Percentiles rank a stretch among this genome's conserved stretches.
phyloP scores from a whole-genome alignment of 2,797 vertebrate species.

The Brachyalestes nurse region DNA sequence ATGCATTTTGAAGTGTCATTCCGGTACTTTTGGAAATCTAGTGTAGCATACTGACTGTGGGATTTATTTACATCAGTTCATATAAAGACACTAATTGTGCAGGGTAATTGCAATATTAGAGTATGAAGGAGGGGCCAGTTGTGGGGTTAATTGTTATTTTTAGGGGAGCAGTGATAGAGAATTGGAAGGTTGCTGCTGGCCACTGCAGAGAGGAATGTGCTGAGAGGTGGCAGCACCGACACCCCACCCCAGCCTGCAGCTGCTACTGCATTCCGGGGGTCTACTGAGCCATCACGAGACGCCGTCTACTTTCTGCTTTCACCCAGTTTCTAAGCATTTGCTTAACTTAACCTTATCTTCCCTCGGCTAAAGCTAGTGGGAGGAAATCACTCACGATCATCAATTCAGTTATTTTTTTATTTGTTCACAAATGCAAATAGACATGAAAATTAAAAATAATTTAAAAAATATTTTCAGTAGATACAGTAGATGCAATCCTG shows the following conservation, averaged over 20 bases:
- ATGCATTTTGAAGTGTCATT: no score
- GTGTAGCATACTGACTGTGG: no score
- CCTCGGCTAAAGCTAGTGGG: not conserved
- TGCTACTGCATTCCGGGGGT: constrained; percentile 50
- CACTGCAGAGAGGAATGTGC: constrained; percentile 56
- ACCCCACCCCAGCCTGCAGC: constrained; percentile 53
- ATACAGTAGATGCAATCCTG: no score
- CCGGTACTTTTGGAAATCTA: no score
- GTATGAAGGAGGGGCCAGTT: constrained; percentile 21
- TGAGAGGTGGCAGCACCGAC: constrained; percentile 38
- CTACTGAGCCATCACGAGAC: constrained; percentile 21
- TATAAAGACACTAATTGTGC: constrained; percentile 26
- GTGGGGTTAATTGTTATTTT: constrained; percentile 52
- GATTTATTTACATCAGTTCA: not conserved
- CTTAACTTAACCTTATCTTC: not conserved
- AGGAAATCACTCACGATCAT: not conserved
- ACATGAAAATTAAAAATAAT: not conserved
- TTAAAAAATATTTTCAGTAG: no score
- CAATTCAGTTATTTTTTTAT: not conserved
- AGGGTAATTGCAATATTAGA: constrained; percentile 33
- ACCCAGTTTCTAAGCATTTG: constrained; percentile 1
- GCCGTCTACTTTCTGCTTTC: constrained; percentile 34
- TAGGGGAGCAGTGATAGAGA: constrained; percentile 30
- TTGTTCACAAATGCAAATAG: not conserved
- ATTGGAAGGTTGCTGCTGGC: constrained; percentile 31